Evolutionary conservation across 1,140 invertebrate genomes (phyloP).

Genomic region (Orius insidiosus): DNA sequence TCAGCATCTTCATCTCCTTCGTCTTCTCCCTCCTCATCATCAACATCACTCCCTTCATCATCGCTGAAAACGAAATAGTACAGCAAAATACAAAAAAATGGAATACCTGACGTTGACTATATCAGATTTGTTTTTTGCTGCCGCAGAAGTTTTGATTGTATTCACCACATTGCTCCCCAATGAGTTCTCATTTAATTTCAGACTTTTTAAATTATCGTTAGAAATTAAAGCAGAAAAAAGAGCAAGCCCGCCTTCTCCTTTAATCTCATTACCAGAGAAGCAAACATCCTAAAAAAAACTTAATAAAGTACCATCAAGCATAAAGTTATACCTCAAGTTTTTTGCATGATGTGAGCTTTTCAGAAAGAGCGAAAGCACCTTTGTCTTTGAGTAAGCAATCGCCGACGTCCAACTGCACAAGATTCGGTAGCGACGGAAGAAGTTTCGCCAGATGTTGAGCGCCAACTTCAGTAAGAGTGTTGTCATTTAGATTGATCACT

Average conservation of each 20-base stretch:
- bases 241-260: too few relatives aligned
- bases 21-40: conserved; percentile 27
- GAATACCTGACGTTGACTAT: conserved; percentile 26
- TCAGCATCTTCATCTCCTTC: conserved; percentile 24
- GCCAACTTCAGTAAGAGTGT: conserved; percentile 67
- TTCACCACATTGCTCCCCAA: conserved; percentile 42
- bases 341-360: conserved; percentile 40
- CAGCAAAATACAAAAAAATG: conserved; percentile 2
- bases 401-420: conserved; percentile 70
- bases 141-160: conserved; percentile 28
- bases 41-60: conserved; percentile 26
- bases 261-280: background rate
- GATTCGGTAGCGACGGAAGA: conserved; percentile 37
- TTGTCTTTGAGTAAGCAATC: conserved; percentile 78
- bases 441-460: conserved; percentile 50
- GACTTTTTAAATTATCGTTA: conserved; percentile 7
- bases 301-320: background rate
- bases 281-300: background rate
- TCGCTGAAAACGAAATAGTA: conserved; percentile 28
- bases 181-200: conserved; percentile 53
- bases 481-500: conserved; percentile 86
- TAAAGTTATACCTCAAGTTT: conserved; percentile 32
- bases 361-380: conserved; percentile 53
- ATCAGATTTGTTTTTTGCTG: conserved; percentile 21
- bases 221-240: background rate